phyloP scores from a whole-genome alignment of 1,140 invertebrate genomes.

The Rhynchophorus ferrugineus region DNA sequence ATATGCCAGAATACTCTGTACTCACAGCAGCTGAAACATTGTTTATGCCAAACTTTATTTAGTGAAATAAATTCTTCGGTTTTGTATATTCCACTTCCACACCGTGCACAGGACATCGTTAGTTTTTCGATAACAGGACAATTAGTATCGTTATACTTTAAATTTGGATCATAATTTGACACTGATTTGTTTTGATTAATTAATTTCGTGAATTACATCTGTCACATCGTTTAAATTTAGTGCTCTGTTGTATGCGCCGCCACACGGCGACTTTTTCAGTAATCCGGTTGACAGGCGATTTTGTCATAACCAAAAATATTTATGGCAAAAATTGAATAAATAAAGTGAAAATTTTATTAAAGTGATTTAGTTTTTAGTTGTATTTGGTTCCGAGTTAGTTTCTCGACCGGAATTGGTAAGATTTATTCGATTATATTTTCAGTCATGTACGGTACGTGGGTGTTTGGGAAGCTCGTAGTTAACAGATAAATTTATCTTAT shows the following conservation, averaged over 20 bases:
- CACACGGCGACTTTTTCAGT: constrained; percentile 13
- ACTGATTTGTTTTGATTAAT: constrained; percentile 16
- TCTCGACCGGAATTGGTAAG: constrained; percentile 8
- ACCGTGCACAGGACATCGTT: constrained; percentile 39
- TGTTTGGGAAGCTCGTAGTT: constrained; percentile 9
- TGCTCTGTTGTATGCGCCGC: neutral
- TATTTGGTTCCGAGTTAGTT: constrained; percentile 14
- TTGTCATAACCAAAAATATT: constrained; percentile 30
- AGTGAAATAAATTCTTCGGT: constrained; percentile 40
- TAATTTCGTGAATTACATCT: neutral
- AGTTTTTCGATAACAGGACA: constrained; percentile 3
- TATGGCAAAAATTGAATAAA: constrained; percentile 24
- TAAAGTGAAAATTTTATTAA: constrained; percentile 19
- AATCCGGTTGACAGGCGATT: constrained; percentile 14
- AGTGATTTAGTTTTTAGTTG: constrained; percentile 11
- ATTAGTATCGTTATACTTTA: neutral
- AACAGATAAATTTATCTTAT: constrained; percentile 9
- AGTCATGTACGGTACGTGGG: constrained; percentile 8
- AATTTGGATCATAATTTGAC: constrained; percentile 1
- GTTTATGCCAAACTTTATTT: constrained; percentile 43
- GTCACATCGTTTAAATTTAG: constrained; percentile 11
- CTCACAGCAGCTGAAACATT: constrained; percentile 44
- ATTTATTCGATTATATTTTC: neutral
- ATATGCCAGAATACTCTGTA: no score
- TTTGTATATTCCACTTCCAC: constrained; percentile 40